A percentile compares a stretch with the other conserved stretches of the same genome.
These are phyloP conservation scores for Drosophila albomicans DNA, from an alignment of 1,140 invertebrate species.

Conservation along the genomic window DNA sequence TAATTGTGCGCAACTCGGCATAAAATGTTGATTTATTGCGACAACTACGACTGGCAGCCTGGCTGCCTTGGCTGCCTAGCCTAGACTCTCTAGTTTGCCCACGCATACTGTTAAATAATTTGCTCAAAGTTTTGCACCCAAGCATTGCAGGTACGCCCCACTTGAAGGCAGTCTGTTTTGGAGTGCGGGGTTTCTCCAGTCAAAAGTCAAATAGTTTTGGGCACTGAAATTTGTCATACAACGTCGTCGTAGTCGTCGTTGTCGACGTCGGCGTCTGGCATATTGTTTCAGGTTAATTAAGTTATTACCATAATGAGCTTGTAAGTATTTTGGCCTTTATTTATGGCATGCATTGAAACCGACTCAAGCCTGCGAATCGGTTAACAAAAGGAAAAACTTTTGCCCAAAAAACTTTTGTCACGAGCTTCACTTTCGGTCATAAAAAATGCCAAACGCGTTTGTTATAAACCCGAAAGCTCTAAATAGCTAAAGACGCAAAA, in stretches of 20 bases:
- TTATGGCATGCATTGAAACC: constrained; percentile 69
- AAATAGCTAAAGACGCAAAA: constrained; percentile 6
- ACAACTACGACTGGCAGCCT: constrained; percentile 54
- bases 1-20: constrained; percentile 80
- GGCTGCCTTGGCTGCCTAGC: too few relatives aligned
- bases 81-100: neutral
- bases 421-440: constrained; percentile 40
- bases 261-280: constrained; percentile 51
- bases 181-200: constrained; percentile 36
- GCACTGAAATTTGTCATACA: constrained; percentile 79
- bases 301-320: constrained; percentile 83
- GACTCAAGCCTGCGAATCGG: constrained; percentile 25
- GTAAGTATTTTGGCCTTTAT: constrained; percentile 73
- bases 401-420: constrained; percentile 54
- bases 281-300: constrained; percentile 83
- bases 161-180: neutral
- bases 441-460: constrained; percentile 73
- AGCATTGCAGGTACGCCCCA: constrained; percentile 1
- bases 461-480: constrained; percentile 57
- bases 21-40: constrained; percentile 82
- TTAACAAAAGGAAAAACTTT: constrained; percentile 65
- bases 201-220: constrained; percentile 82
- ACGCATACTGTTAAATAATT: constrained; percentile 49
- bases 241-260: constrained; percentile 39
- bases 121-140: constrained; percentile 6